A percentile compares a stretch with the other conserved stretches of the same genome.
phyloP scores from a whole-genome alignment of 2,113 vertebrate genomes.

The Anoura caudifer region DNA sequence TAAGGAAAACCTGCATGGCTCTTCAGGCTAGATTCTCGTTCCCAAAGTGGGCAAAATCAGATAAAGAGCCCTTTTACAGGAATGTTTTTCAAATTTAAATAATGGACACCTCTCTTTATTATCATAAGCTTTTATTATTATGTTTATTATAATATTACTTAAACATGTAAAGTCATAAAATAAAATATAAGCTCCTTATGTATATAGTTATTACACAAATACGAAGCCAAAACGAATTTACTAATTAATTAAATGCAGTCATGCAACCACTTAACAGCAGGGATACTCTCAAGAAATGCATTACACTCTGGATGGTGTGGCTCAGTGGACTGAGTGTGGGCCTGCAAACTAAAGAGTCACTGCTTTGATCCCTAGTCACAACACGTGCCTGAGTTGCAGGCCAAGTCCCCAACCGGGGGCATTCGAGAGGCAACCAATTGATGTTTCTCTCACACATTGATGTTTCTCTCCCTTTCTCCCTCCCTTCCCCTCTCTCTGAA shows the following conservation, averaged over 20 bases:
- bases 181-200: neutral
- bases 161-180: constrained; percentile 22
- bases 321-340: too few species aligned
- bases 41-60: neutral
- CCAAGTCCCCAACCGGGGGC: too few species aligned
- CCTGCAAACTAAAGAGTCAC: too few species aligned
- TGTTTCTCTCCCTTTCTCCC: too few species aligned
- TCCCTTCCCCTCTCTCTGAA: too few species aligned
- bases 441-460: too few species aligned
- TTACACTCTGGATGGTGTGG: too few species aligned
- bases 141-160: constrained; percentile 27
- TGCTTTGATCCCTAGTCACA: too few species aligned
- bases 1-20: neutral
- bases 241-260: neutral
- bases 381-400: too few species aligned
- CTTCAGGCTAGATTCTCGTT: neutral
- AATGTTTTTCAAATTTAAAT: constrained; percentile 1
- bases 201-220: neutral
- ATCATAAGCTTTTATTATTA: neutral
- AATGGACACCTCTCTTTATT: neutral
- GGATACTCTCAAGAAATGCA: neutral
- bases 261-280: neutral
- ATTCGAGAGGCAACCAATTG: too few species aligned
- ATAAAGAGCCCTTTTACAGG: neutral
- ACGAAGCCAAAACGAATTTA: constrained; percentile 1